phyloP scores from a whole-genome alignment of 2,113 vertebrate genomes.

The Anguilla rostrata region DNA sequence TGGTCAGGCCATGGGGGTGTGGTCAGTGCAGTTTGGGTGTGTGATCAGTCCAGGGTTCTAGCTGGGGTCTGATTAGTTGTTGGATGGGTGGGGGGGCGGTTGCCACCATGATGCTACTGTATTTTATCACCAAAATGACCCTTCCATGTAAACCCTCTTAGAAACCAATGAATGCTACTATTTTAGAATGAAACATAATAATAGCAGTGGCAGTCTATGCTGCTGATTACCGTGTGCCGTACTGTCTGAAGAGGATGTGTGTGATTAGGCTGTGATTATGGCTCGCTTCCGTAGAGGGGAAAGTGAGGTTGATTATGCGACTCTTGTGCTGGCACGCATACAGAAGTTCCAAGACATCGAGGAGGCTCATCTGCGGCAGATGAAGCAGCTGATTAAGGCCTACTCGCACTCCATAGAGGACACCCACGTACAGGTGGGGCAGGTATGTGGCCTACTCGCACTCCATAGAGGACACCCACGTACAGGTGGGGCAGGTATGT shows the following conservation, averaged over 20 bases:
- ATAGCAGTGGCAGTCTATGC: conserved; percentile 32
- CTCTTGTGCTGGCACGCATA: not conserved
- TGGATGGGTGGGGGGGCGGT: no score
- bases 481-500: no score
- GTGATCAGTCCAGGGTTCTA: no score
- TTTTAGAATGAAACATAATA: conserved; percentile 51
- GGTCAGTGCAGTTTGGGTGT: no score
- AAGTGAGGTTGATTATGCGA: not conserved
- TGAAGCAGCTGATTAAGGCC: conserved; percentile 88
- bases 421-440: conserved; percentile 93
- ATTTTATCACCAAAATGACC: no score
- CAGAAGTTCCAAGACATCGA: conserved; percentile 93
- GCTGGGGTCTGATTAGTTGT: no score
- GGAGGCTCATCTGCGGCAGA: conserved; percentile 82
- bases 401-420: conserved; percentile 92
- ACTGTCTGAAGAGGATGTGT: not conserved
- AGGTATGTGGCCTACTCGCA: conserved; percentile 67
- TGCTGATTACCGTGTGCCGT: conserved; percentile 41
- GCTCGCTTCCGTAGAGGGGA: no score
- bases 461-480: not conserved
- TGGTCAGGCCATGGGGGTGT: not conserved
- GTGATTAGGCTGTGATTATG: no score
- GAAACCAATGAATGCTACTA: conserved; percentile 38
- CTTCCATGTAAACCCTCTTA: conserved; percentile 61
- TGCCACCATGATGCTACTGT: no score